Evolutionary conservation across 2,888 invertebrate genomes (phyloP), one percentile per base, ranked within the genome.

Genomic region (Phyto melanocephala): DNA sequence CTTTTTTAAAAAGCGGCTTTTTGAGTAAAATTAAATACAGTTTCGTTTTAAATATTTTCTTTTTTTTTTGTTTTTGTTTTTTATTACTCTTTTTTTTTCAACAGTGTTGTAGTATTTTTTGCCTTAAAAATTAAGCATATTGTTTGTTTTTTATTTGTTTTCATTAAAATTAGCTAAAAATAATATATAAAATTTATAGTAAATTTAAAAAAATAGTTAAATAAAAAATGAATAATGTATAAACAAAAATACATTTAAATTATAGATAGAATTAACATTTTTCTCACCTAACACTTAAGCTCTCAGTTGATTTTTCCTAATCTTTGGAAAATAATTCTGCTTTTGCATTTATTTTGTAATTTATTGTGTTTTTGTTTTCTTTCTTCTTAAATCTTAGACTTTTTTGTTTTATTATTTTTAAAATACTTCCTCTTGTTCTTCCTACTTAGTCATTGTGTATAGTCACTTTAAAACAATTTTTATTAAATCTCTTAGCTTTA

Each of bases 121-220:
- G 40, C 15, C 58, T 76, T 67, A 68, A 54, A 54, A 70, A 45
- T 62, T 77, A 70, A 70, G 68, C 77, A 62, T 70, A 60, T 28
- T 15, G 45, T 67, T 60, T 56, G n/a, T n/a, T n/a, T n/a, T n/a
- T n/a, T n/a, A n/a, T n/a, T n/a, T n/a, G n/a, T n/a, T 54, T 71
- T 40, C 1, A 42, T 75, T 71, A 71, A 52, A 68, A 56, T 76
- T 82, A 82, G 79, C 82, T 82, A 82, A 80, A 82, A 70, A 78
- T 71, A 74, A 79, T 79, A 28, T 28, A 79, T 82, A 79, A 79
- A 76, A 79, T 75, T 54, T 62, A 67, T 71, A 40, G 54, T 65
- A 75, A 75, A 79, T 67, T 79, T 42, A 72, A 79, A 79, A n/a
- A n/a, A 72, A 65, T 37, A 76, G 20, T 82, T 71, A 54, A 70